These are phyloP conservation scores for Eristalis pertinax DNA, from an alignment of 2,888 invertebrate species.

Conservation along the genomic window DNA sequence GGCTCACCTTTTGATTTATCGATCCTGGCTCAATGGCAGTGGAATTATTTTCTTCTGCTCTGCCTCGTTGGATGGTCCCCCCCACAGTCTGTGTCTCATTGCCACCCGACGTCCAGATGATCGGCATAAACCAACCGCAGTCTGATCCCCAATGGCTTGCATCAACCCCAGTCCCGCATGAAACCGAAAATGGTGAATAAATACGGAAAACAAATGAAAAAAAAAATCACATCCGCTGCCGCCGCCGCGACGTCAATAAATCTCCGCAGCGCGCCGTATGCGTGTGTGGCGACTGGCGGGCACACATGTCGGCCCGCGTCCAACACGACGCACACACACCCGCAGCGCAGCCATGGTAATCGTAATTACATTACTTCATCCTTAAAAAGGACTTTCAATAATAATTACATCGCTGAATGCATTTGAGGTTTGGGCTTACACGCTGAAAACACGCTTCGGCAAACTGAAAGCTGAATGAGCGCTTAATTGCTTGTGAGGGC, in stretches of 20 bases:
- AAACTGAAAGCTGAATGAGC: conserved; percentile 78
- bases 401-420: conserved; percentile 72
- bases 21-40: conserved; percentile 49
- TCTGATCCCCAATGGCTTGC: not conserved
- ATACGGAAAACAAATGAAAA: conserved; percentile 21
- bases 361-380: conserved; percentile 68
- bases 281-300: not conserved
- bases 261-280: conserved; percentile 45
- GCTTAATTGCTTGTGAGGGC: conserved; percentile 81
- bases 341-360: conserved; percentile 26
- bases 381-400: conserved; percentile 71
- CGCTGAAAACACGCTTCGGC: conserved; percentile 62
- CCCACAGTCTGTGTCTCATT: not conserved
- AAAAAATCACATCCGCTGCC: conserved; percentile 40
- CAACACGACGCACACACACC: not conserved
- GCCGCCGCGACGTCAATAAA: conserved; percentile 46
- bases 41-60: conserved; percentile 18
- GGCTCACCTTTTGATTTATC: conserved; percentile 69
- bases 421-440: conserved; percentile 72
- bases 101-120: not conserved
- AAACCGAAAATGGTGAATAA: conserved; percentile 4
- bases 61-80: not conserved
- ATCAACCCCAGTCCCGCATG: not conserved
- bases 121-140: too few relatives aligned
- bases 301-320: conserved; percentile 11